A percentile compares a stretch with the other conserved stretches of the same genome.
Evolutionary conservation across 2,888 invertebrate genomes (phyloP).

Genomic region (Minunthozetes semirufus): DNA sequence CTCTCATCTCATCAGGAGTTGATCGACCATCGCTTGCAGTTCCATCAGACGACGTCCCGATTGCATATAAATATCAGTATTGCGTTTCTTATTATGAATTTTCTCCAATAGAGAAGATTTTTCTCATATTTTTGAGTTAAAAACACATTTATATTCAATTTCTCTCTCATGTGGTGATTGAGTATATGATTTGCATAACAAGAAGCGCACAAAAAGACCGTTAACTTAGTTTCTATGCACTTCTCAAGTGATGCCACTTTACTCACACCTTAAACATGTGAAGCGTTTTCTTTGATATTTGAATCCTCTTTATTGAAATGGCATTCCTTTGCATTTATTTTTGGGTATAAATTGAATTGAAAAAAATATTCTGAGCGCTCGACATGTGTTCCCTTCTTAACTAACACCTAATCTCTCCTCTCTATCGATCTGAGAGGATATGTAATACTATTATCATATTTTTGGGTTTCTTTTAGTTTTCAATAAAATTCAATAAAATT

Average conservation of each 20-base stretch:
- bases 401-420: background rate
- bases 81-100: constrained; percentile 9
- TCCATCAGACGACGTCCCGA: background rate
- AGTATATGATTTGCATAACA: constrained; percentile 25
- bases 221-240: too few relatives aligned
- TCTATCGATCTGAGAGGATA: background rate
- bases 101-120: background rate
- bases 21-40: constrained; percentile 7
- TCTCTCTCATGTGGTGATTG: constrained; percentile 1
- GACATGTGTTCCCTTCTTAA: background rate
- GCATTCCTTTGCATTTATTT: background rate
- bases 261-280: background rate
- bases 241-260: background rate
- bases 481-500: constrained; percentile 9
- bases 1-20: constrained; percentile 6
- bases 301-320: background rate
- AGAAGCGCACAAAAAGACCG: background rate
- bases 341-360: background rate
- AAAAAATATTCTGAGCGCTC: background rate
- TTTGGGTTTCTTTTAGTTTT: background rate
- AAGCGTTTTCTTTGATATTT: background rate
- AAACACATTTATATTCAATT: constrained; percentile 27
- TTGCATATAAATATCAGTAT: constrained; percentile 17
- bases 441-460: background rate
- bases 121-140: background rate